Conservation (phyloP, 2,888 invertebrate genomes). For the Drosophila merina region DNA sequence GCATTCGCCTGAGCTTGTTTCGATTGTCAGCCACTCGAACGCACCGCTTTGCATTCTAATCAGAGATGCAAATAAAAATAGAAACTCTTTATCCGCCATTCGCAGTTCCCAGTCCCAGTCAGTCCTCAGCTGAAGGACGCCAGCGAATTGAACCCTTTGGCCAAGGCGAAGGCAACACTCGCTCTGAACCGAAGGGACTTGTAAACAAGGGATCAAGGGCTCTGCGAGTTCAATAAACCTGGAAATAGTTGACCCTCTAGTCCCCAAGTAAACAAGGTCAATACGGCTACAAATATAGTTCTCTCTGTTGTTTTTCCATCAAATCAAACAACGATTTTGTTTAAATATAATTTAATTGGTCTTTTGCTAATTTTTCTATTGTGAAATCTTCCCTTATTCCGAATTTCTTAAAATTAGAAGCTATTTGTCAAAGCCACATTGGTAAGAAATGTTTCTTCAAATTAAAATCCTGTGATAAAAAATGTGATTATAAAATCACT, state of each 20-base stretch:
- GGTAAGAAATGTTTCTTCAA: too few species aligned
- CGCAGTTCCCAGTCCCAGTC: not conserved
- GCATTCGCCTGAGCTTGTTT: slow-evolving; percentile 16
- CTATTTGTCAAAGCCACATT: too few species aligned
- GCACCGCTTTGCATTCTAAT: slow-evolving; percentile 56
- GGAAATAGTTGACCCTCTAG: slow-evolving; percentile 19
- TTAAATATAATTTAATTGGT: too few species aligned
- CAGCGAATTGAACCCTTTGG: slow-evolving; percentile 14
- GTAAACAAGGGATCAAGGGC: slow-evolving; percentile 18
- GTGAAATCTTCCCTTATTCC: too few species aligned
- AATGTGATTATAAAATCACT: too few species aligned
- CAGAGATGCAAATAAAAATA: slow-evolving; percentile 53
- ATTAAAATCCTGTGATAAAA: too few species aligned
- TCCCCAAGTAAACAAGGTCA: slow-evolving; percentile 11
- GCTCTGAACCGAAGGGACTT: not conserved
- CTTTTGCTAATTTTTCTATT: too few species aligned
- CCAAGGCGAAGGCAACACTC: slow-evolving; percentile 42
- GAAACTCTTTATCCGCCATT: slow-evolving; percentile 17
- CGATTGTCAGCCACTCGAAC: slow-evolving; percentile 39
- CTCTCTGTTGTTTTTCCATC: too few species aligned
- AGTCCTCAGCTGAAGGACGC: slow-evolving; percentile 11
- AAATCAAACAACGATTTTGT: too few species aligned
- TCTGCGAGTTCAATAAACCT: slow-evolving; percentile 22
- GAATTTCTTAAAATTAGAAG: too few species aligned
- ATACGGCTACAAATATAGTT: too few species aligned